Conservation (phyloP, 2,113 vertebrate species). For the Balaeniceps rex region DNA sequence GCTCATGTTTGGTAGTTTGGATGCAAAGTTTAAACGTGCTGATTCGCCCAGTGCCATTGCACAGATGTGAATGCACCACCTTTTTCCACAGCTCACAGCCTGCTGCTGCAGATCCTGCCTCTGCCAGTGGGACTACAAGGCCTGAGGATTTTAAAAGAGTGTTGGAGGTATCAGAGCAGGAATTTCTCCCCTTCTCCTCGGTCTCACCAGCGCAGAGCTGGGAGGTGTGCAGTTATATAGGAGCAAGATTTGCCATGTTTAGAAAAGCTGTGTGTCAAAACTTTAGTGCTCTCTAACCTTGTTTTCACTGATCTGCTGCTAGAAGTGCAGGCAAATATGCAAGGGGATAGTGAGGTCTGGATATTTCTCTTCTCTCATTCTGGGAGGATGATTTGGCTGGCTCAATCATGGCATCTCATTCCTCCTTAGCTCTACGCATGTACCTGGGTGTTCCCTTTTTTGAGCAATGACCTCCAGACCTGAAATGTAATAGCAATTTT, state of each 20-base stretch:
- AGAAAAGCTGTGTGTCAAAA: background rate
- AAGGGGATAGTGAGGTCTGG: background rate
- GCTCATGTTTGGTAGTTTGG: background rate
- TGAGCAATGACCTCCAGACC: background rate
- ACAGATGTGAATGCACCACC: background rate
- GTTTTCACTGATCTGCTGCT: background rate
- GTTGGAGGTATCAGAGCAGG: background rate
- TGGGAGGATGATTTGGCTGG: background rate
- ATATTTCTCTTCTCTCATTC: background rate
- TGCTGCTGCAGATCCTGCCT: background rate
- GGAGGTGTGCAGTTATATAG: background rate
- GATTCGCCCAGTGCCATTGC: background rate
- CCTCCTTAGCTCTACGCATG: background rate
- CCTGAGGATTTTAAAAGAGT: background rate
- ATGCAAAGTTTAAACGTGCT: background rate
- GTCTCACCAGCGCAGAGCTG: background rate
- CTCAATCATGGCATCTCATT: background rate
- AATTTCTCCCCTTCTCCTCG: background rate
- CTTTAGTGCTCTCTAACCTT: background rate
- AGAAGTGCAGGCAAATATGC: background rate
- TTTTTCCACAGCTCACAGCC: background rate
- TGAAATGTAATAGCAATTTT: background rate
- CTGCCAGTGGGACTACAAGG: background rate
- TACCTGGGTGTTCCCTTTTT: background rate
- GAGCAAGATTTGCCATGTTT: background rate